Evolutionary conservation across 2,113 vertebrate genomes (phyloP), one percentile per base, ranked within the genome.

Genomic region (Cyanistes caeruleus): DNA sequence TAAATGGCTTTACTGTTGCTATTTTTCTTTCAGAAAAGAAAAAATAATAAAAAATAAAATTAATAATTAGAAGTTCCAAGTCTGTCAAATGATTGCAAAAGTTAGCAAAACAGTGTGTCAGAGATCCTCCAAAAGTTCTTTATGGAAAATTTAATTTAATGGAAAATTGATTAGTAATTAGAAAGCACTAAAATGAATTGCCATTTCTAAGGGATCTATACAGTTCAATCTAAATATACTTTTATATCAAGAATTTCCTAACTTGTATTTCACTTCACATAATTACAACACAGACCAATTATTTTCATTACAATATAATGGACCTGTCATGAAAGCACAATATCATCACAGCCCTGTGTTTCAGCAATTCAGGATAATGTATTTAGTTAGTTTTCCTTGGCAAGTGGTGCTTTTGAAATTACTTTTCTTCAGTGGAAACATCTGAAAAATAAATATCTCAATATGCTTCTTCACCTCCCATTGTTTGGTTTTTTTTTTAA

Each of bases 371-470:
- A 79, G 3, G 23, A 51, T 49, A 33, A 14, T 51, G 7, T 33
- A 6, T 90, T 79, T 78, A 68, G 63, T 93, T 89, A 49, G 46
- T 79, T 21, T 35, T 27, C 33, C 15, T 46, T 59, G 22, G 11
- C 12, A 51, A 37, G 22, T 28, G 17, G 7, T 55, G 12, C 56
- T 62, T 88, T 96, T 76, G 69, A 75, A 62, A 94, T 78, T 64
- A 35, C 14, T 52, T 77, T 97, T 94, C 64, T 95, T 83, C 86
- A 68, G 62, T 83, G 70, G 94, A 94, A 92, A 28, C 46, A 81
- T 90, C 79, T 82, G 23, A 94, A 94, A 91, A 88, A n/a, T 24
- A 95, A 81, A 51, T 31, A 1, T 53, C 27, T 93, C 17, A 59
- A 90, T 70, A 49, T 49, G 3, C 19, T 68, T 70, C 46, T 87